A percentile compares a stretch with the other conserved stretches of the same genome.
Evolutionary conservation across 2,888 invertebrate species (phyloP).

Genomic region (Pandemis heparana): DNA sequence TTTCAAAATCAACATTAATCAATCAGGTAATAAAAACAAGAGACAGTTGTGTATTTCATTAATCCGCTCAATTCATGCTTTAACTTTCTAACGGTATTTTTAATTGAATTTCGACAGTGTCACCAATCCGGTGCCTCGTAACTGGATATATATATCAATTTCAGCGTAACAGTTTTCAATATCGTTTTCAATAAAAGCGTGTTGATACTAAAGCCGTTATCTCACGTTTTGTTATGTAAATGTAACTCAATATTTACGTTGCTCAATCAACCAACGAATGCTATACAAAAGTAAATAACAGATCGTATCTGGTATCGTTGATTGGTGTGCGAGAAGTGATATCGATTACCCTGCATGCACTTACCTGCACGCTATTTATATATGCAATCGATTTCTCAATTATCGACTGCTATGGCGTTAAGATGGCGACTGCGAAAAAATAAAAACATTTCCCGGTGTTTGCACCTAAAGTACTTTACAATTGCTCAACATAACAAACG

Average conservation of each 20-base stretch:
- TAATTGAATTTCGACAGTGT: conserved; percentile 6
- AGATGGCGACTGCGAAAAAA: no score
- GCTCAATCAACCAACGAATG: conserved; percentile 38
- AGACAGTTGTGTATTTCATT: background rate
- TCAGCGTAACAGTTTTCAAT: conserved; percentile 36
- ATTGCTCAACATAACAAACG: conserved; percentile 19
- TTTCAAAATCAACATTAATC: no score
- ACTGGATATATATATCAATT: conserved; percentile 17
- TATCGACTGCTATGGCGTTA: no score
- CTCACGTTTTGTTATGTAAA: conserved; percentile 43
- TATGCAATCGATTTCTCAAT: conserved; percentile 1
- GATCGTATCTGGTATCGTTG: conserved; percentile 38
- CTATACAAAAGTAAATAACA: conserved; percentile 36
- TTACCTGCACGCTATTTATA: conserved; percentile 24
- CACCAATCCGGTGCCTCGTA: conserved; percentile 5
- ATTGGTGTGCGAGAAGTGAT: conserved; percentile 25
- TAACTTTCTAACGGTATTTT: conserved; percentile 15
- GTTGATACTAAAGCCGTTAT: conserved; percentile 36
- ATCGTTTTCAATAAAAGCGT: conserved; percentile 36
- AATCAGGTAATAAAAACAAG: background rate
- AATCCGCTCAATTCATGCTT: background rate
- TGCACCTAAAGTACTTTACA: background rate
- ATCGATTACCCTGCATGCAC: conserved; percentile 28
- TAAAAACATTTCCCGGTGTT: no score
- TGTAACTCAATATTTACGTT: conserved; percentile 40